phyloP scores from a whole-genome alignment of 1,140 invertebrate species.

The Pseudomyrmex pallidus region DNA sequence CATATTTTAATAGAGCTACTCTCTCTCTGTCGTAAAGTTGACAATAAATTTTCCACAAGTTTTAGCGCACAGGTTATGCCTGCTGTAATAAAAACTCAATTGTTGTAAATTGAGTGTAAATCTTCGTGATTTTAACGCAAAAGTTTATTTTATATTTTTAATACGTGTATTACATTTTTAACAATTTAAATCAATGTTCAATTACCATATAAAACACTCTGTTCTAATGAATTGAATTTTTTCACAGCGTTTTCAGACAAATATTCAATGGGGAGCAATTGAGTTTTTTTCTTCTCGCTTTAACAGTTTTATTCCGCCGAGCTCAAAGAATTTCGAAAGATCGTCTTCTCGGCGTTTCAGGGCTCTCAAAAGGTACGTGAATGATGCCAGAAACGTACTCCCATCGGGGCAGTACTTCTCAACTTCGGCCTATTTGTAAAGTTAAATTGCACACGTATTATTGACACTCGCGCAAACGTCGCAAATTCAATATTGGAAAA shows the following conservation, averaged over 20 bases:
- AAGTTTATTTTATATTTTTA: too few species aligned
- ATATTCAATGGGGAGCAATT: background rate
- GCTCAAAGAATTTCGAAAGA: constrained; percentile 19
- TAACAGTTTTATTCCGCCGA: background rate
- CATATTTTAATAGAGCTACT: constrained; percentile 22
- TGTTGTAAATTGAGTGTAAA: too few species aligned
- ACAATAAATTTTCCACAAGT: background rate
- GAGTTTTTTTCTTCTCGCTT: background rate
- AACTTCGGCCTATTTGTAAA: constrained; percentile 54
- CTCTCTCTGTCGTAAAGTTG: background rate
- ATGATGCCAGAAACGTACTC: constrained; percentile 24
- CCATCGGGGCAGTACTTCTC: constrained; percentile 21
- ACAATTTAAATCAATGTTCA: too few species aligned
- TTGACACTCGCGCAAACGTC: constrained; percentile 41
- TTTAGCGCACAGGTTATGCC: too few species aligned
- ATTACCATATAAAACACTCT: too few species aligned
- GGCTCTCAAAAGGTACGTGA: background rate
- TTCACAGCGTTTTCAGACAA: background rate
- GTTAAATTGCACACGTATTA: constrained; percentile 60
- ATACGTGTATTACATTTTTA: too few species aligned
- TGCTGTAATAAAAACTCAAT: too few species aligned
- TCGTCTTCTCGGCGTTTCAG: background rate
- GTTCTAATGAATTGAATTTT: too few species aligned
- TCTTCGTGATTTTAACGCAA: too few species aligned
- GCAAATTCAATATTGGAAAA: constrained; percentile 62